A percentile compares a stretch with the other conserved stretches of the same genome.
Conservation (phyloP, 2,888 invertebrate genomes). For the Schizaphis graminum region DNA sequence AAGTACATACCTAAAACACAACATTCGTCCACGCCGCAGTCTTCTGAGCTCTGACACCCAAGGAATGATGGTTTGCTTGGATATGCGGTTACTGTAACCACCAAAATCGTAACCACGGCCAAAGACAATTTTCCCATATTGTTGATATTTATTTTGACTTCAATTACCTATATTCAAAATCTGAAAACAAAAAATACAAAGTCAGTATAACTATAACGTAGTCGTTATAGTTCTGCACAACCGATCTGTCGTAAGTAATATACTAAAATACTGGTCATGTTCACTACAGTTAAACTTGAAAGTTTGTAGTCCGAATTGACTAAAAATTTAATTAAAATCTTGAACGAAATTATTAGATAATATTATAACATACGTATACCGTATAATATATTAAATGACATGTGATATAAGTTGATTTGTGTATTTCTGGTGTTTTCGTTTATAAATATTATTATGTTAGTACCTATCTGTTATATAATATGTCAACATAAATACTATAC, state of each 20-base stretch:
- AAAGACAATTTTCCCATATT: neutral
- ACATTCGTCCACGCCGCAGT: constrained; percentile 66
- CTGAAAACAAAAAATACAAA: neutral
- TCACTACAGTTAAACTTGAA: neutral
- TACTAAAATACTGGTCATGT: neutral
- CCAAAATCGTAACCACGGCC: neutral
- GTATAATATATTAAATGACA: neutral
- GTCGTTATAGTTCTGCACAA: neutral
- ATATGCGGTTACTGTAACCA: constrained; percentile 9
- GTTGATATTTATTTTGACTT: neutral
- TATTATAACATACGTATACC: neutral
- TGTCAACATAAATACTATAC: neutral
- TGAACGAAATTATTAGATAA: neutral
- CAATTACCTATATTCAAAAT: neutral
- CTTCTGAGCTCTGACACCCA: constrained; percentile 65
- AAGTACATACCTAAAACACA: constrained; percentile 66
- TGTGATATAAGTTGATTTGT: neutral
- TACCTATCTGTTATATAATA: neutral
- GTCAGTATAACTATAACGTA: neutral
- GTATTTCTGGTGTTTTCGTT: neutral
- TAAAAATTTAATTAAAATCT: neutral
- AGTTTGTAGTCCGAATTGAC: neutral
- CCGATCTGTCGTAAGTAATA: neutral
- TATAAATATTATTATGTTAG: neutral
- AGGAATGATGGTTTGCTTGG: constrained; percentile 65